Conservation (phyloP, 2,888 invertebrate genomes). For the Sepiola atlantica region DNA sequence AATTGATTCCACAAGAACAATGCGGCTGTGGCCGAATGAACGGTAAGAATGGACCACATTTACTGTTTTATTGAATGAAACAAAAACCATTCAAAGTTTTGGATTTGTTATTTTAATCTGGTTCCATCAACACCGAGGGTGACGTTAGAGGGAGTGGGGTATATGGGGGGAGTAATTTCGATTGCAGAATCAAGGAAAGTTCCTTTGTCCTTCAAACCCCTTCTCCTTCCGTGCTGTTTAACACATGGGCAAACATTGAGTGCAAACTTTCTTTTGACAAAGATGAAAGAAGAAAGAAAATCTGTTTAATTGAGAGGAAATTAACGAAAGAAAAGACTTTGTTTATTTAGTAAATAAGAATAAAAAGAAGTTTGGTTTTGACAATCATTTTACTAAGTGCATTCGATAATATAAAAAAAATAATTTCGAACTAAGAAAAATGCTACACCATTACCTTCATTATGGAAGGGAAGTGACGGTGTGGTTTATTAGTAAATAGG, state of each 20-base stretch:
- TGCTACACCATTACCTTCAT: no score
- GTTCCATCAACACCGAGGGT: neutral
- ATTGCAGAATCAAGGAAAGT: neutral
- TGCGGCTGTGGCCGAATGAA: neutral
- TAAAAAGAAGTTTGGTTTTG: neutral
- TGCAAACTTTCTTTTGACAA: neutral
- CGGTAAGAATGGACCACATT: neutral
- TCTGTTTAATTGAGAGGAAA: neutral
- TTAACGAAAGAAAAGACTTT: neutral
- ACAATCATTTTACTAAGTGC: neutral
- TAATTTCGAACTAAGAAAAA: no score
- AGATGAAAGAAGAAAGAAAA: slow-evolving; percentile 32
- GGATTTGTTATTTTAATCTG: neutral
- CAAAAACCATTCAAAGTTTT: neutral
- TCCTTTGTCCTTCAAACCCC: neutral
- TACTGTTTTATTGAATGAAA: neutral
- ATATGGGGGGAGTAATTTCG: neutral
- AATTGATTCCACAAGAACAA: neutral
- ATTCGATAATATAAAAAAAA: neutral
- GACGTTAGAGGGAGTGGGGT: neutral
- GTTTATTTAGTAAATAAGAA: neutral
- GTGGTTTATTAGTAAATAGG: no score
- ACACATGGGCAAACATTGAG: neutral
- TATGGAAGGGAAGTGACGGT: no score
- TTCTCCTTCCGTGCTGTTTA: no score